Conservation (phyloP, 2,113 vertebrate species). For the Recurvirostra avosetta region DNA sequence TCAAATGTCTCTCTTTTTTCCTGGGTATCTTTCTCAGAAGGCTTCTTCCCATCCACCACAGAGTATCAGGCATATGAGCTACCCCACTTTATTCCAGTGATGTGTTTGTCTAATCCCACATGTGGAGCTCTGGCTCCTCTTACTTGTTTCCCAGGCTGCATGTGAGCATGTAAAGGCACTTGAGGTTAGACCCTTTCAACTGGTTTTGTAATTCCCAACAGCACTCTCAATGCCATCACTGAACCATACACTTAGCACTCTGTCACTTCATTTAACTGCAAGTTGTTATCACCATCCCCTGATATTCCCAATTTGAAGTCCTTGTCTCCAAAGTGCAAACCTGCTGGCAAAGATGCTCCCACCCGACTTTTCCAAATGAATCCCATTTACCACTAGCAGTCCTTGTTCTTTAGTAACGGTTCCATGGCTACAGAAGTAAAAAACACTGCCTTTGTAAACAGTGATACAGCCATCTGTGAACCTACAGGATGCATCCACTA, state of each 20-base stretch:
- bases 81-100: background rate
- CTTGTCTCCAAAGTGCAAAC: background rate
- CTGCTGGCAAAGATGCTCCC: background rate
- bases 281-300: background rate
- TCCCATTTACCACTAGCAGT: background rate
- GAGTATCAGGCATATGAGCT: background rate
- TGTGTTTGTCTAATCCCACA: background rate
- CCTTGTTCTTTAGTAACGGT: background rate
- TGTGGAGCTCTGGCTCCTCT: background rate
- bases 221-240: background rate
- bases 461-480: background rate
- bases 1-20: background rate
- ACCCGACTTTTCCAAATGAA: background rate
- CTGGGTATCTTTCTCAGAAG: background rate
- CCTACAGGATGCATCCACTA: background rate
- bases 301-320: background rate
- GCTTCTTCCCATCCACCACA: background rate
- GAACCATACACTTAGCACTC: background rate
- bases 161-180: background rate
- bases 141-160: background rate
- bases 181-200: background rate
- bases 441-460: background rate
- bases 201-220: background rate
- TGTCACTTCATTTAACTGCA: background rate
- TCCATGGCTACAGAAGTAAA: background rate